Percentiles rank a stretch among this genome's conserved stretches.
Conservation (phyloP, 2,888 invertebrate species). For the Lasius platythorax region DNA sequence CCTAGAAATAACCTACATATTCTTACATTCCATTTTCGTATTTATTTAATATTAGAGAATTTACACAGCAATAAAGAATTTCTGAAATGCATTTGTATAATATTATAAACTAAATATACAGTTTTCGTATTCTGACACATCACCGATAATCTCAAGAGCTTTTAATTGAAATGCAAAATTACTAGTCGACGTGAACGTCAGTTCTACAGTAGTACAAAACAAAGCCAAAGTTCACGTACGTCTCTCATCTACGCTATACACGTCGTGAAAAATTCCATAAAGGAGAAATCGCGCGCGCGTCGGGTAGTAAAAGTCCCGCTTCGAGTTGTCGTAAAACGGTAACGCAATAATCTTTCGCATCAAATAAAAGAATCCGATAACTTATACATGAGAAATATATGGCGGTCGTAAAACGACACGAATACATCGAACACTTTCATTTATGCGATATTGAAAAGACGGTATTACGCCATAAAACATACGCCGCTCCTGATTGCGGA, state of each 20-base stretch:
- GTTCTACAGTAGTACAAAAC: neutral
- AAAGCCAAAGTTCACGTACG: neutral
- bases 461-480: neutral
- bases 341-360: constrained; percentile 10
- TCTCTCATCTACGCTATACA: neutral
- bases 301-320: neutral
- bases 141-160: neutral
- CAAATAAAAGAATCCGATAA: constrained; percentile 9
- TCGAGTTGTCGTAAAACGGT: constrained; percentile 9
- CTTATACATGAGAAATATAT: neutral
- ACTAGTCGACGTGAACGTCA: neutral
- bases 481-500: neutral
- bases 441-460: constrained; percentile 10
- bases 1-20: neutral
- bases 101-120: neutral
- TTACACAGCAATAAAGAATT: neutral
- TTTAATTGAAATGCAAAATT: constrained; percentile 1
- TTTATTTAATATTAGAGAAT: neutral
- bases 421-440: constrained; percentile 8
- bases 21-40: neutral
- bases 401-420: neutral
- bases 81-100: neutral
- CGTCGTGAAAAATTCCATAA: constrained; percentile 9
- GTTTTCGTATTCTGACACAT: neutral
- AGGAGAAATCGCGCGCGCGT: neutral